Conservation (phyloP, 2,113 vertebrate species). For the Nesoenas mayeri region DNA sequence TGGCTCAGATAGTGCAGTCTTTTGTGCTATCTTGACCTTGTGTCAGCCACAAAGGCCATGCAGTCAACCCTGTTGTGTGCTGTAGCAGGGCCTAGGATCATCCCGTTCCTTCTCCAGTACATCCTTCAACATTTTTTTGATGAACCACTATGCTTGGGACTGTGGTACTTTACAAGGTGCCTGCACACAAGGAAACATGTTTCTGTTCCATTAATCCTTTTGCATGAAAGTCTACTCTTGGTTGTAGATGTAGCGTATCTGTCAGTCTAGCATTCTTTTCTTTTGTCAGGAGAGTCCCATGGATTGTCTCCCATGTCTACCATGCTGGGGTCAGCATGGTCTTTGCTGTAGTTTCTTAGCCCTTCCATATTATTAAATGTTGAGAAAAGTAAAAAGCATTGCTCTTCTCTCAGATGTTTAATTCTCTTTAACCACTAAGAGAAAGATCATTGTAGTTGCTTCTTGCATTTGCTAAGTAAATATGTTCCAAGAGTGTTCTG, state of each 20-base stretch:
- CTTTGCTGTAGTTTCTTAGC: neutral
- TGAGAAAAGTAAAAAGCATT: neutral
- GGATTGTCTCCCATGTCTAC: neutral
- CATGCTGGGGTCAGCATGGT: neutral
- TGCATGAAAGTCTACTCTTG: neutral
- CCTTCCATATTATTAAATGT: neutral
- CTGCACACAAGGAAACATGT: neutral
- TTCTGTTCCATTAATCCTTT: neutral
- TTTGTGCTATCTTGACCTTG: neutral
- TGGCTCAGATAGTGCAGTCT: neutral
- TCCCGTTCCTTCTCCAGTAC: accelerated
- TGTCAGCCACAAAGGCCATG: neutral
- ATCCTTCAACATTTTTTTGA: neutral
- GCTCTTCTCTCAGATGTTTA: neutral
- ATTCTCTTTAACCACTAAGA: neutral
- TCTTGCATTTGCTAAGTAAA: neutral
- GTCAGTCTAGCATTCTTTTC: neutral
- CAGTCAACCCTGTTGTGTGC: neutral
- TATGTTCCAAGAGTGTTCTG: neutral
- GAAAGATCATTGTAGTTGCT: neutral
- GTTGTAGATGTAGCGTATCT: neutral
- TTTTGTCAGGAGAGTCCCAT: neutral
- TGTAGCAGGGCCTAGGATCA: neutral
- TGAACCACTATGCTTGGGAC: neutral
- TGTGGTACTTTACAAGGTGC: neutral